Evolutionary conservation across 1,140 invertebrate genomes (phyloP).

Genomic region (Calycopis cecrops): DNA sequence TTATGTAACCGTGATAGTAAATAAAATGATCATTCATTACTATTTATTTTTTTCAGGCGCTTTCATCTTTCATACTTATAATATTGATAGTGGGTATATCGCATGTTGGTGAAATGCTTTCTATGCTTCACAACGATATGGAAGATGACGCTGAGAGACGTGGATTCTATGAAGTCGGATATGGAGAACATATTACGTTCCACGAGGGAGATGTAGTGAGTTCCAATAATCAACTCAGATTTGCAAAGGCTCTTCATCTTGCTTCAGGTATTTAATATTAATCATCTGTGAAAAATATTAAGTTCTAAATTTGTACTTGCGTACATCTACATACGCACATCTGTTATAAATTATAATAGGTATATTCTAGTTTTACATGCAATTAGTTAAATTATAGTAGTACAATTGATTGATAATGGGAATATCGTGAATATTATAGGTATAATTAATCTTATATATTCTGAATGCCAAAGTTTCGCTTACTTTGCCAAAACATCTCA

Average conservation of each 20-base stretch:
- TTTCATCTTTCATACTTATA: conserved; percentile 61
- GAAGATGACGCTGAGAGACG: conserved; percentile 61
- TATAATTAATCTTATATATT: too few relatives aligned
- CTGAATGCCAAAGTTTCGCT: too few relatives aligned
- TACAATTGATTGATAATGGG: too few relatives aligned
- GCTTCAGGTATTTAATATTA: conserved; percentile 47
- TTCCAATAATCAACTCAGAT: conserved; percentile 60
- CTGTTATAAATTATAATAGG: too few relatives aligned
- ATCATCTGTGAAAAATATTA: conserved; percentile 7
- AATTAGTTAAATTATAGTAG: too few relatives aligned
- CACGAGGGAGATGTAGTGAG: conserved; percentile 58
- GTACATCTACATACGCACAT: background rate
- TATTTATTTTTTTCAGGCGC: conserved; percentile 46
- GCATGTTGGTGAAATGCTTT: conserved; percentile 59
- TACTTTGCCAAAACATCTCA: too few relatives aligned
- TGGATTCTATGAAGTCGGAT: conserved; percentile 52
- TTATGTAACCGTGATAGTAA: background rate
- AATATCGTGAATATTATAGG: too few relatives aligned
- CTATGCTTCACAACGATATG: conserved; percentile 65
- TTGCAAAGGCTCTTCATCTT: conserved; percentile 57
- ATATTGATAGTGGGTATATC: conserved; percentile 63
- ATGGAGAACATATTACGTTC: conserved; percentile 47
- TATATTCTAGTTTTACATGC: too few relatives aligned
- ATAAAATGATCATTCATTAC: background rate
- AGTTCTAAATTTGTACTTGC: background rate